Evolutionary conservation across 2,113 vertebrate species (phyloP), one percentile per base, ranked within the genome.

Genomic region (Silurus asotus): DNA sequence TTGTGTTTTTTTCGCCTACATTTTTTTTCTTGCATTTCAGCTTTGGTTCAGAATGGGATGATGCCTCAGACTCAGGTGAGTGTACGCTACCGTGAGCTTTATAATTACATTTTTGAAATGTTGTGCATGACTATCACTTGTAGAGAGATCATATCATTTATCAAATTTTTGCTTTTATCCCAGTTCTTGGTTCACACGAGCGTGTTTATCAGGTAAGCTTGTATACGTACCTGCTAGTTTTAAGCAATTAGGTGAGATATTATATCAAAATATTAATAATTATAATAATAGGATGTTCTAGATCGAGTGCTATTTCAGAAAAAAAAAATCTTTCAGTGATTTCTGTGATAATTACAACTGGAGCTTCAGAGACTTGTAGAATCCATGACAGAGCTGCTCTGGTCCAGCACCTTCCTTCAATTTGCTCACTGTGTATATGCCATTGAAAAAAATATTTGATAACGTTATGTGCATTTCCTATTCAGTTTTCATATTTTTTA

Each of bases 11-110:
- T 48, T 49, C 10, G 45, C 5, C 15, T 49, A 19, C 20, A 51
- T 76, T n/a, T n/a, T n/a, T 51, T n/a, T 51, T n/a, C 11, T 23
- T 53, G n/a, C 53, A 14, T 76, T 76, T 79, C 59, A 88, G 83
- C n/a, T 0, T 10, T 74, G 48, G 3, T 15, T 5, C 25, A 25
- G 84, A 65, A 25, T 88, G 80, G 74, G 75, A 88, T 0, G 49
- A 88, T 7, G 72, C 19, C 10, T 65, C 55, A 61, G 56, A 80
- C 2, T 2, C 2, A 45, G 37, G 74, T 86, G 77, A 64, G 49
- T 49, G 0, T 55, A 23, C 6, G 6, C 19, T 49, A 23, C 19
- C 45, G 82, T 84, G 13, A 84, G 69, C 19, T 82, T 62, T 48
- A 61, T 28, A 23, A 53, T 6, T 1, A 23, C 37, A 62, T 45